phyloP scores from a whole-genome alignment of 2,797 vertebrate genomes.

The Eidolon dupreanum region DNA sequence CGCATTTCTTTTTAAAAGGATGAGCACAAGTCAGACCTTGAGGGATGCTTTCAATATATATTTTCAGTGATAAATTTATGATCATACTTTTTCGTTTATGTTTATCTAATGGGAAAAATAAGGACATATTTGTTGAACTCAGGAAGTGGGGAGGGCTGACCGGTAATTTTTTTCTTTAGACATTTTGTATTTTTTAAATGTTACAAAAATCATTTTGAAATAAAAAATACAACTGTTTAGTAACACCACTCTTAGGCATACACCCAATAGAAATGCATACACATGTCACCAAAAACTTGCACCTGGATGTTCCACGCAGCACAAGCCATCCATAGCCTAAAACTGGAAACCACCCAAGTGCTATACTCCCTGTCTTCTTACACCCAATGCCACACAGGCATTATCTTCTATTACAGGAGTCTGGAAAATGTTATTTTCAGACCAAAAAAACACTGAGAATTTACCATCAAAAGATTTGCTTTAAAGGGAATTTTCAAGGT shows the following conservation, averaged over 20 bases:
- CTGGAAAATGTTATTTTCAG: not conserved
- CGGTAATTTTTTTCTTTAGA: slow-evolving; percentile 23
- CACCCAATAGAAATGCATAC: not conserved
- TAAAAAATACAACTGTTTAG: not conserved
- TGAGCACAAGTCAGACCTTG: not conserved
- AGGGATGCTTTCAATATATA: not conserved
- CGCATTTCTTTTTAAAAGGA: not conserved
- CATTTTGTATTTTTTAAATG: not conserved
- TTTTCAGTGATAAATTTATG: not conserved
- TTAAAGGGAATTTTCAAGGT: not conserved
- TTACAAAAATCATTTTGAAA: not conserved
- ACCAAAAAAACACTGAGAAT: not conserved
- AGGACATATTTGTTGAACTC: not conserved
- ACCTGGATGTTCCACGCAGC: not conserved
- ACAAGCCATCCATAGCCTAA: not conserved
- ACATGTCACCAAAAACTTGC: not conserved
- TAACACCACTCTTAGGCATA: not conserved
- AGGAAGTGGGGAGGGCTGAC: not conserved
- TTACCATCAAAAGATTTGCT: not conserved
- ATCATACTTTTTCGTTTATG: not conserved
- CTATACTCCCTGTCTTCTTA: not conserved
- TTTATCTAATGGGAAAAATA: not conserved
- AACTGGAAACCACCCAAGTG: not conserved
- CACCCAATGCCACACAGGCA: not conserved
- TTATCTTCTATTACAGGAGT: not conserved